A percentile compares a stretch with the other conserved stretches of the same genome.
phyloP scores from a whole-genome alignment of 2,797 vertebrate genomes.

The Micromesistius poutassou region DNA sequence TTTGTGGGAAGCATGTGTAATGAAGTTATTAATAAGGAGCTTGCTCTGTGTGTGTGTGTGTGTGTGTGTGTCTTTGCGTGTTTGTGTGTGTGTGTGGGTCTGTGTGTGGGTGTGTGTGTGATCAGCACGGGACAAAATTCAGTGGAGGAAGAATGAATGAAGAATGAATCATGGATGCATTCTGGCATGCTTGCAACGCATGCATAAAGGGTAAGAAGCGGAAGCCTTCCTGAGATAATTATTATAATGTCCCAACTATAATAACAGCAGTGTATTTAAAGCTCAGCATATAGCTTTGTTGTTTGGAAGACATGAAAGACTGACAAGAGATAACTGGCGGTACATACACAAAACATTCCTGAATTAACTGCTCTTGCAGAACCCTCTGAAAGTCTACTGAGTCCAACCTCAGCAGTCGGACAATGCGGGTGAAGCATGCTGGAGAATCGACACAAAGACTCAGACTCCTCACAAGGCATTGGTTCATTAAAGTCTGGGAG shows the following conservation, averaged over 20 bases:
- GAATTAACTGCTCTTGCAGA: neutral
- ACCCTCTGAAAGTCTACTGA: conserved; percentile 4
- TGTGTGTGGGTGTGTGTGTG: neutral
- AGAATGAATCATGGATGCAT: neutral
- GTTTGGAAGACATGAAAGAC: neutral
- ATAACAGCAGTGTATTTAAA: neutral
- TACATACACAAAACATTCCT: neutral
- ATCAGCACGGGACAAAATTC: neutral
- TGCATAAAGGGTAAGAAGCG: neutral
- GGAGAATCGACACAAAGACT: neutral
- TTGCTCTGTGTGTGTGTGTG: neutral
- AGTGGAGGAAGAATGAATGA: neutral
- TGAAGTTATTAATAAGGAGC: neutral
- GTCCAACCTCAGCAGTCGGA: conserved; percentile 29
- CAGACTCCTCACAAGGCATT: neutral
- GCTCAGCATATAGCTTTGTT: neutral
- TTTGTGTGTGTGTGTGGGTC: no score
- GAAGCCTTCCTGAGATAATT: neutral
- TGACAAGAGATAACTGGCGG: neutral
- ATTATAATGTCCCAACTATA: neutral
- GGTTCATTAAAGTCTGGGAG: conserved; percentile 1
- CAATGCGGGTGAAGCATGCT: conserved; percentile 28
- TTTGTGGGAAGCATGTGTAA: neutral
- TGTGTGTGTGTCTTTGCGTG: neutral
- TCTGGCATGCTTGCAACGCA: neutral